A percentile compares a stretch with the other conserved stretches of the same genome.
Evolutionary conservation across 2,888 invertebrate species (phyloP).

Genomic region (Epistrophella euchroma): DNA sequence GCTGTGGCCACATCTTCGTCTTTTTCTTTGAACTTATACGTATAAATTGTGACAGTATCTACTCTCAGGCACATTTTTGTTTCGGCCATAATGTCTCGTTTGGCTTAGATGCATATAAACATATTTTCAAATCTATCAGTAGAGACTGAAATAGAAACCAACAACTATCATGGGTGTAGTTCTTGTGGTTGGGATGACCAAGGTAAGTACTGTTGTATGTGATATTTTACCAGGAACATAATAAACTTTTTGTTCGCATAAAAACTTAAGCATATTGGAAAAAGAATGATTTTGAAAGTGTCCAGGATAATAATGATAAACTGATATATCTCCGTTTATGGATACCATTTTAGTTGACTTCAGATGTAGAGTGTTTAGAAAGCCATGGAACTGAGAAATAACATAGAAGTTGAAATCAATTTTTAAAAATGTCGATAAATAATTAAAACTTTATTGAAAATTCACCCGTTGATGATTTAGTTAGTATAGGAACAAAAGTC

Average conservation of each 20-base stretch:
- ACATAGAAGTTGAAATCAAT: too few relatives aligned
- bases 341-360: too few relatives aligned
- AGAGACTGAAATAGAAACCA: conserved; percentile 34
- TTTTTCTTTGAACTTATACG: conserved; percentile 34
- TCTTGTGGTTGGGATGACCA: background rate
- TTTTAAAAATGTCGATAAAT: too few relatives aligned
- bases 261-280: background rate
- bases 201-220: background rate
- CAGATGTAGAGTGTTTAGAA: too few relatives aligned
- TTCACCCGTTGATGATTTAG: too few relatives aligned
- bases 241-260: background rate
- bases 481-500: too few relatives aligned
- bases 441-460: too few relatives aligned
- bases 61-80: conserved; percentile 55
- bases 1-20: conserved; percentile 4
- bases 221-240: background rate
- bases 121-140: conserved; percentile 67
- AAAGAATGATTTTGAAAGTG: background rate
- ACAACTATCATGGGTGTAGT: conserved; percentile 51
- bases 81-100: conserved; percentile 41
- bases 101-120: conserved; percentile 36
- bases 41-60: conserved; percentile 57
- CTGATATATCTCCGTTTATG: background rate
- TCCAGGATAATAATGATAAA: background rate
- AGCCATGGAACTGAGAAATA: too few relatives aligned